Evolutionary conservation across 2,888 invertebrate genomes (phyloP).

Genomic region (Ptilodon capucinus): DNA sequence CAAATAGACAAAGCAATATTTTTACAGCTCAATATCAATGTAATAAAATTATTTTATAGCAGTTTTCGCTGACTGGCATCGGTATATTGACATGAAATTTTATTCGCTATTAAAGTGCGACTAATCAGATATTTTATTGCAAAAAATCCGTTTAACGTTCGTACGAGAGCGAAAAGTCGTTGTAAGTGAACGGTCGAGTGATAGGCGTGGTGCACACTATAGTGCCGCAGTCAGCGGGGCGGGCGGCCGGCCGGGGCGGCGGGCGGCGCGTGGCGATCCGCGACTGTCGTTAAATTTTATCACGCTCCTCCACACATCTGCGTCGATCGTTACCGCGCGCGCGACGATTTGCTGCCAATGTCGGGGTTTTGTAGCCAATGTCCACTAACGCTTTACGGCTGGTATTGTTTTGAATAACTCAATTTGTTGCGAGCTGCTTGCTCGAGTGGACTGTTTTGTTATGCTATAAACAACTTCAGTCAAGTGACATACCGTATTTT

Average conservation of each 20-base stretch:
- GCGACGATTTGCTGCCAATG: conserved; percentile 21
- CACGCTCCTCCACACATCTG: conserved; percentile 52
- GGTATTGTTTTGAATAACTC: conserved; percentile 35
- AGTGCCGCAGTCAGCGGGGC: conserved; percentile 15
- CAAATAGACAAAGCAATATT: background rate
- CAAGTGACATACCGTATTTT: too few species aligned
- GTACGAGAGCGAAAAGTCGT: conserved; percentile 13
- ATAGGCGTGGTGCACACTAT: background rate
- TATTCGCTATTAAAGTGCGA: conserved; percentile 16
- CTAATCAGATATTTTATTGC: conserved; percentile 27
- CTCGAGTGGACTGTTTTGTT: conserved; percentile 1
- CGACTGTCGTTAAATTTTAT: conserved; percentile 52
- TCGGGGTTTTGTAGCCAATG: conserved; percentile 5
- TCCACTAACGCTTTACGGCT: conserved; percentile 23
- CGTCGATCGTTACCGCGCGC: conserved; percentile 38
- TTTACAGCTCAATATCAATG: conserved; percentile 4
- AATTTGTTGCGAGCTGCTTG: conserved; percentile 7
- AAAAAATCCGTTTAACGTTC: conserved; percentile 19
- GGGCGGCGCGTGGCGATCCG: conserved; percentile 25
- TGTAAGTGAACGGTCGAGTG: conserved; percentile 4
- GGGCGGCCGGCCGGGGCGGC: background rate
- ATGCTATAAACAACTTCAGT: too few species aligned
- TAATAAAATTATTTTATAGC: conserved; percentile 8
- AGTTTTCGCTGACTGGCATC: conserved; percentile 3
- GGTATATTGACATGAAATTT: conserved; percentile 13